A percentile compares a stretch with the other conserved stretches of the same genome.
Evolutionary conservation across 2,888 invertebrate species (phyloP).

Genomic region (Invenusta paracnida): DNA sequence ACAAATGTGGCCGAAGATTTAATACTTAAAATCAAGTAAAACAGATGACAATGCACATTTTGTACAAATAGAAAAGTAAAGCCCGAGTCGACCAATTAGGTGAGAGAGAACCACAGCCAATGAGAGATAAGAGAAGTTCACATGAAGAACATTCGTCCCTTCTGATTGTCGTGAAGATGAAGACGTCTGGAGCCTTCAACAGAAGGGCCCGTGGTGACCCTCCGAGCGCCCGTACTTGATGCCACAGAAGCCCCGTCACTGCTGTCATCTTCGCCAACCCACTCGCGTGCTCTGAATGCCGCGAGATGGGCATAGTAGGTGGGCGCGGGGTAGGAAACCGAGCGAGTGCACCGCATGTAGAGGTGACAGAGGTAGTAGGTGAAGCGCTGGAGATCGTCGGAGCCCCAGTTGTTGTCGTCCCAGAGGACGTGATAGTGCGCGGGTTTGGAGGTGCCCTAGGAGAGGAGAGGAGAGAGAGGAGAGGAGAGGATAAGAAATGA

Average conservation of each 20-base stretch:
- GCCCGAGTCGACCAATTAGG: no score
- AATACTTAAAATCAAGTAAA: no score
- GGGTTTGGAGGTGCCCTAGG: constrained; percentile 46
- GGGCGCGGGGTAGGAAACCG: constrained; percentile 47
- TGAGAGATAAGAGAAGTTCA: neutral
- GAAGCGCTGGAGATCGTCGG: constrained; percentile 47
- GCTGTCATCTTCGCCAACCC: constrained; percentile 39
- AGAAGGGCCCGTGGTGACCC: neutral
- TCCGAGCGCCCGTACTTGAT: neutral
- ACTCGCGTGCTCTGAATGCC: constrained; percentile 44
- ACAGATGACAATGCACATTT: no score
- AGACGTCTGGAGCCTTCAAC: neutral
- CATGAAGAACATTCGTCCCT: neutral
- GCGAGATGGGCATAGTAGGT: constrained; percentile 45
- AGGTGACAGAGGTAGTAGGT: constrained; percentile 47
- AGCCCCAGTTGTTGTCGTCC: constrained; percentile 47
- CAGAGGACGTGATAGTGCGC: constrained; percentile 47
- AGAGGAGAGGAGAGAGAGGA: neutral
- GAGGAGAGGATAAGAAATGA: neutral
- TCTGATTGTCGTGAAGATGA: neutral
- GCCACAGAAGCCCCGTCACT: neutral
- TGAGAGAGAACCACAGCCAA: no score
- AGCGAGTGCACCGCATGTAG: constrained; percentile 45
- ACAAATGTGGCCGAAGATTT: no score
- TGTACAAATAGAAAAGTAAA: no score